These are phyloP conservation scores for Zootoca vivipara DNA, from an alignment of 2,113 vertebrate genomes.

Conservation along the genomic window DNA sequence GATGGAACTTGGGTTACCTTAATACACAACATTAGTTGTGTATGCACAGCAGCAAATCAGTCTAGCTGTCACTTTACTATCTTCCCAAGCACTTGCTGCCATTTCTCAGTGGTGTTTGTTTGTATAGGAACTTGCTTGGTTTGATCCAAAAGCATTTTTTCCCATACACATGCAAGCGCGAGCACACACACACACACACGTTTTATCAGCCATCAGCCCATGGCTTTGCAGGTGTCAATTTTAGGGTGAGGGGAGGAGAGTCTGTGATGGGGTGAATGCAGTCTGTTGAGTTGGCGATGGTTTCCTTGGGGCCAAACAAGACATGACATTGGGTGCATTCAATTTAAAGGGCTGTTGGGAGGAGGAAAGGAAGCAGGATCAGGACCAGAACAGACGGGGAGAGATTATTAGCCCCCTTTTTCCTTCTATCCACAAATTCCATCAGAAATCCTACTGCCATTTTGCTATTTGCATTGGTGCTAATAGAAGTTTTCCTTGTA, in stretches of 20 bases:
- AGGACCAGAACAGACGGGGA: too few species aligned
- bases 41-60: neutral
- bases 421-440: too few species aligned
- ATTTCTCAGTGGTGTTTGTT: conserved; percentile 61
- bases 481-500: neutral
- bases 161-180: neutral
- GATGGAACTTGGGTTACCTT: conserved; percentile 52
- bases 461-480: neutral
- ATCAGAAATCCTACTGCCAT: neutral
- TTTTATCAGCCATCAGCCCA: conserved; percentile 39
- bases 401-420: too few species aligned
- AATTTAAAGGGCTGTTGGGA: too few species aligned
- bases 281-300: conserved; percentile 5
- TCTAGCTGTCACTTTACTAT: conserved; percentile 46
- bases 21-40: conserved; percentile 45
- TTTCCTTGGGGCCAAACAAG: neutral
- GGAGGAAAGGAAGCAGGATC: too few species aligned
- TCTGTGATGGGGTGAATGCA: neutral
- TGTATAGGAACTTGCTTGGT: conserved; percentile 59
- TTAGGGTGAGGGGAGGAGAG: conserved; percentile 12
- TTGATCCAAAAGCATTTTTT: conserved; percentile 59
- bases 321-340: neutral
- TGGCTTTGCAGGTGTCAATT: conserved; percentile 41
- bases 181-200: neutral
- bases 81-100: conserved; percentile 44